Evolutionary conservation across 2,797 vertebrate genomes (phyloP), one percentile per base, ranked within the genome.

Genomic region (Catamblyrhynchus diadema): DNA sequence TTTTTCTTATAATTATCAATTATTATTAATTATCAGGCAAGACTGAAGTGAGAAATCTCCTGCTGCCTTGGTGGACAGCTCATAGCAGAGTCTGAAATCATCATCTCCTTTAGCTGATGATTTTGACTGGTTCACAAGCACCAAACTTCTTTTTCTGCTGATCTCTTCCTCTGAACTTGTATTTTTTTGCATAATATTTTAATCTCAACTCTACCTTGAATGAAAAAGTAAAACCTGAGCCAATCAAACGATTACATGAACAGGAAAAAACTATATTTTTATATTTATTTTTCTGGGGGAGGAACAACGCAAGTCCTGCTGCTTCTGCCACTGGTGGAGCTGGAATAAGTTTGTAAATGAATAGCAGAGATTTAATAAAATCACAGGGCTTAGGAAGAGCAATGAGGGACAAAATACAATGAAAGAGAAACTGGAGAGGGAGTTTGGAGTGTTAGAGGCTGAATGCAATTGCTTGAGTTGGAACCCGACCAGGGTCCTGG

Each of bases 381-480:
- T 66, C 2, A 0, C 27, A 53, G 33, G 35, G 41, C 13, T 81
- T 57, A 65, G 27, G 44, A 35, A 88, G 62, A 86, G 47, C n/a
- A 69, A 79, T 62, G 80, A 84, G 24, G 51, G 25, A 30, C 74
- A 65, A 32, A 70, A 50, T 33, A 48, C n/a, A 64, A 59, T 72
- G 75, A 64, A 88, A 67, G 67, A 82, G 84, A 53, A 93, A 83
- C 64, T 19, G 47, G 61, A 61, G 65, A 82, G 48, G 50, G 65
- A 71, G 47, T 85, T 32, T 32, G 71, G 75, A 67, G 48, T 37
- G 74, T 78, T 66, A 32, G 90, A 90, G 45, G 30, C 70, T 85
- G 88, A 77, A 85, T 45, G 65, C 67, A 77, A 74, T 78, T 91
- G 93, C 90, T 91, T 77, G 35, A 33, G 16, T 83, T 97, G 95